Evolutionary conservation across 37 sponge, comb jelly and placozoan genomes (phyloP).

Genomic region (Cliona cf. orientalis): DNA sequence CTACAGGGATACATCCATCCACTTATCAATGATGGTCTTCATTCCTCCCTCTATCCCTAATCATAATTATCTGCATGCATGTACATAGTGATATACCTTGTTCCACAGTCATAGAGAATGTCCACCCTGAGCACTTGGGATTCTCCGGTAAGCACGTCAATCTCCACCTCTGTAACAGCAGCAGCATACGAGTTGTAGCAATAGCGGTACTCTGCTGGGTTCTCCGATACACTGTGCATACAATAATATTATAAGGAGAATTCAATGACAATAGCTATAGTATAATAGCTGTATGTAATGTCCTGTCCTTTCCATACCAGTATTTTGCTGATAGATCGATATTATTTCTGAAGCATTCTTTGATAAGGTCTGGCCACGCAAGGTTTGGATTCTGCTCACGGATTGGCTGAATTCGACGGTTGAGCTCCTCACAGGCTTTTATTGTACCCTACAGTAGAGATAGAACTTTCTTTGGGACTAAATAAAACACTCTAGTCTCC

Average conservation of each 20-base stretch:
- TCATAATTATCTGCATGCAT: no score
- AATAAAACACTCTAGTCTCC: no score
- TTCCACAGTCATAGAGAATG: constrained; percentile 83
- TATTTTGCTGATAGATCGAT: constrained; percentile 57
- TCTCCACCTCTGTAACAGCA: constrained; percentile 60
- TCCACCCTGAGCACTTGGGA: constrained; percentile 62
- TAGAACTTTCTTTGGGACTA: background rate
- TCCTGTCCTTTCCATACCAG: no score
- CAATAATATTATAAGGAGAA: background rate
- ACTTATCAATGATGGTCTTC: no score
- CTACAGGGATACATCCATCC: no score
- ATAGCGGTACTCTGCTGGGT: constrained; percentile 19
- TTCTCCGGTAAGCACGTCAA: constrained; percentile 83
- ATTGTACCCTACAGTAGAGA: constrained; percentile 60
- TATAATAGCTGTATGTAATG: background rate
- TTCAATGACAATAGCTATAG: background rate
- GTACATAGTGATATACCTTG: no score
- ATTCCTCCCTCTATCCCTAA: no score
- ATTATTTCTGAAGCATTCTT: constrained; percentile 37
- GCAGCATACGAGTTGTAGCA: constrained; percentile 69
- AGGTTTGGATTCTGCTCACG: constrained; percentile 9
- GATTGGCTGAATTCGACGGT: constrained; percentile 51
- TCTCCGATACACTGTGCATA: constrained; percentile 48
- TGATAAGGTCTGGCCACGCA: constrained; percentile 62
- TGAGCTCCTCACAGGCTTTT: constrained; percentile 61